Conservation (phyloP, 2,888 invertebrate species). For the Hirtodrosophila cameraria region DNA sequence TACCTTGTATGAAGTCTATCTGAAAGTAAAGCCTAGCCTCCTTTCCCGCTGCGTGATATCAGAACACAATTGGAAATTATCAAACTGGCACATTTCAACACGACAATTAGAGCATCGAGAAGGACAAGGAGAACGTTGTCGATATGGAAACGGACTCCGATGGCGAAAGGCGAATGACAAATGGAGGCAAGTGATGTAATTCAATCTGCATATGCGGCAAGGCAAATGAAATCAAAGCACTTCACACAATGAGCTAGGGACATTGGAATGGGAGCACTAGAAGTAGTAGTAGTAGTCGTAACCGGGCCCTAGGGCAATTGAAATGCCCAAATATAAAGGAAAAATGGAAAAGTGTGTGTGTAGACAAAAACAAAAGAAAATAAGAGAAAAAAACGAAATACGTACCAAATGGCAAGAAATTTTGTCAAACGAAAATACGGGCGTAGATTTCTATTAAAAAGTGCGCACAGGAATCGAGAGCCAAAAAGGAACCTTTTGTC, state of each 20-base stretch:
- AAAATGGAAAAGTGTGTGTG: conserved; percentile 28
- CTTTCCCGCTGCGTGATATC: conserved; percentile 21
- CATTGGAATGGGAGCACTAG: not conserved
- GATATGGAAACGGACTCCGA: conserved; percentile 12
- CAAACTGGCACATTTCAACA: conserved; percentile 42
- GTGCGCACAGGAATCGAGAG: conserved; percentile 34
- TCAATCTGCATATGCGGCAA: conserved; percentile 75
- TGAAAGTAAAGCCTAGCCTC: not conserved
- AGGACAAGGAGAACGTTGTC: conserved; percentile 9
- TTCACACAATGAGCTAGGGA: conserved; percentile 40
- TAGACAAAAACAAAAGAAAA: conserved; percentile 14
- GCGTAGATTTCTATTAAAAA: conserved; percentile 74
- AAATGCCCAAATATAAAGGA: conserved; percentile 54
- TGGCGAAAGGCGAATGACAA: too few relatives aligned
- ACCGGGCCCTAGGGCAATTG: conserved; percentile 52
- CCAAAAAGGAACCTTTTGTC: conserved; percentile 68
- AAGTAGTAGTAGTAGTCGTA: too few relatives aligned
- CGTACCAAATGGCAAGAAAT: conserved; percentile 58
- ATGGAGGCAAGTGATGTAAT: conserved; percentile 68
- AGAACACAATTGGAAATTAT: conserved; percentile 52
- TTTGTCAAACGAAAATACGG: conserved; percentile 79
- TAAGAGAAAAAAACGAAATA: conserved; percentile 13
- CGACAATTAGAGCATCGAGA: conserved; percentile 63
- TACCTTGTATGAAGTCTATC: conserved; percentile 9
- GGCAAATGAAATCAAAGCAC: conserved; percentile 57